Percentiles rank a stretch among this genome's conserved stretches.
Evolutionary conservation across 2,113 vertebrate species (phyloP).

Genomic region (Orientallactaga bullata): DNA sequence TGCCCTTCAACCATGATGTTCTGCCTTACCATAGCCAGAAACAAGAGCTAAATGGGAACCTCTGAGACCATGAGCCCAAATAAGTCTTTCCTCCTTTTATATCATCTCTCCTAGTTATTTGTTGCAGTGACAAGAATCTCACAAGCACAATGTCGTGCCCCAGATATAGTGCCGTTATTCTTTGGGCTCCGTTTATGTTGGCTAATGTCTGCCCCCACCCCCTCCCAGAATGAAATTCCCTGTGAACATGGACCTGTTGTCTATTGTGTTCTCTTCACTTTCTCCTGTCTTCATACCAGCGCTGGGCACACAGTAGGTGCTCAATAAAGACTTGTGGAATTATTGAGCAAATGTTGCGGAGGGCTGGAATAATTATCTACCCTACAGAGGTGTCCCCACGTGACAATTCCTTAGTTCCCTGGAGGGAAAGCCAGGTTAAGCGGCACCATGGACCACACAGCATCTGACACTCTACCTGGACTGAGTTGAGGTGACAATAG

Average conservation of each 20-base stretch:
- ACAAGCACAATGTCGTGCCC: neutral
- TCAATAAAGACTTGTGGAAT: neutral
- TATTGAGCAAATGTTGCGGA: neutral
- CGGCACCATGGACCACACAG: fast-evolving
- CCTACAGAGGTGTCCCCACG: neutral
- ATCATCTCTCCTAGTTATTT: neutral
- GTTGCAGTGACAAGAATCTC: neutral
- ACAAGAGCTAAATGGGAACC: too few relatives aligned
- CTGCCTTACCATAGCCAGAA: neutral
- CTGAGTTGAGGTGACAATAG: conserved; percentile 97
- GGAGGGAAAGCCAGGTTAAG: neutral
- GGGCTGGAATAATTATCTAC: too few relatives aligned
- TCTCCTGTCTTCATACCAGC: neutral
- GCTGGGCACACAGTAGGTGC: neutral
- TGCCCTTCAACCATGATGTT: neutral
- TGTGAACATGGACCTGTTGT: neutral
- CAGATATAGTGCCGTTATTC: neutral
- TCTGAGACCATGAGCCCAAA: neutral
- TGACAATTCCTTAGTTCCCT: neutral
- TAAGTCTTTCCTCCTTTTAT: neutral
- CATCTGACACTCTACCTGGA: conserved; percentile 90
- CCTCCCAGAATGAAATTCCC: neutral
- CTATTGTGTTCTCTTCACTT: neutral
- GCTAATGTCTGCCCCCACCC: neutral
- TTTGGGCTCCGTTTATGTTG: neutral